Evolutionary conservation across 2,113 vertebrate species (phyloP).

Genomic region (Sinocyclocheilus anshuiensis): DNA sequence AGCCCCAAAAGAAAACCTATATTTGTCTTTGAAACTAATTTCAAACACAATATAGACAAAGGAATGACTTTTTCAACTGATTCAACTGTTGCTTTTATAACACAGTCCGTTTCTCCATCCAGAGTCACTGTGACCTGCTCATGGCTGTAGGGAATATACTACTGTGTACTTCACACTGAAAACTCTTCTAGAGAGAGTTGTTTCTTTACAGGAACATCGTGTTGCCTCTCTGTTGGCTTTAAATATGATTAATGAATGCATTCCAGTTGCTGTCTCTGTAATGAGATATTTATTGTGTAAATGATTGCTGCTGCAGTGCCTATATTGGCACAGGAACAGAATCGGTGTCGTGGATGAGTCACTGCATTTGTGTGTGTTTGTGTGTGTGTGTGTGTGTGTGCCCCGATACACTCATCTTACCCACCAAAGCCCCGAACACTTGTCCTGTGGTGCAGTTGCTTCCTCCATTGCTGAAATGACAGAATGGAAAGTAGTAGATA

Average conservation of each 20-base stretch:
- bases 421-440: slow-evolving; percentile 21
- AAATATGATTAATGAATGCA: slow-evolving; percentile 13
- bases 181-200: slow-evolving; percentile 33
- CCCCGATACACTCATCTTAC: slow-evolving; percentile 62
- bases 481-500: slow-evolving; percentile 40
- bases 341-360: slow-evolving; percentile 68
- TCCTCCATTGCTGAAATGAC: slow-evolving; percentile 32
- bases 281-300: slow-evolving; percentile 63
- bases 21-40: background rate
- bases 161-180: background rate
- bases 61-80: background rate
- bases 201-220: background rate
- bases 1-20: background rate
- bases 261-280: slow-evolving; percentile 3
- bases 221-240: background rate
- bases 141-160: background rate
- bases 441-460: slow-evolving; percentile 13
- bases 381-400: slow-evolving; percentile 45
- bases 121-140: background rate
- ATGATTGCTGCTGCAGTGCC: slow-evolving; percentile 58
- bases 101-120: background rate
- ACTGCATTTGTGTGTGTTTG: slow-evolving; percentile 63
- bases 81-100: slow-evolving; percentile 1
- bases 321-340: slow-evolving; percentile 70
- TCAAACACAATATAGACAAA: background rate